These are phyloP conservation scores for Mesocentrotus franciscanus DNA, from an alignment of 53 echinoderm and acorn worm species.

Conservation along the genomic window DNA sequence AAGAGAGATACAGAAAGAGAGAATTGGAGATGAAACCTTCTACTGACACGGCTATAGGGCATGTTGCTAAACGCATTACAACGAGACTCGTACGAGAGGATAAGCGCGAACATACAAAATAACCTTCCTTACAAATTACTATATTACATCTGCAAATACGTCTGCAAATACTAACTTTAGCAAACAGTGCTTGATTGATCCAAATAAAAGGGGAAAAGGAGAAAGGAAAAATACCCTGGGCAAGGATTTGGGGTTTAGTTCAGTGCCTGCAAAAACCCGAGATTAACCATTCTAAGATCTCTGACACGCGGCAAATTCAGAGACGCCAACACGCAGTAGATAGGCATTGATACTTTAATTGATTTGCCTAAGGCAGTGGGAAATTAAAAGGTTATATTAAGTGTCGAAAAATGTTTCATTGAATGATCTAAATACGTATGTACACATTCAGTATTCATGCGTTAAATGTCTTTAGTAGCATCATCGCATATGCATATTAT, in stretches of 20 bases:
- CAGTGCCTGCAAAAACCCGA: background rate
- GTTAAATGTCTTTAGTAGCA: background rate
- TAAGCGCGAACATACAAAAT: constrained; percentile 31
- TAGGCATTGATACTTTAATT: background rate
- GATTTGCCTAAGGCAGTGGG: background rate
- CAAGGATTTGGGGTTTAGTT: background rate
- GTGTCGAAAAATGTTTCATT: background rate
- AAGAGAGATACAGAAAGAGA: too few species aligned
- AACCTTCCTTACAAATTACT: constrained; percentile 48
- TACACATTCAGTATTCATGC: too few species aligned
- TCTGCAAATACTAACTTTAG: constrained; percentile 24
- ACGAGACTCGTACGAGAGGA: too few species aligned
- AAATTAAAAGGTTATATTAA: background rate
- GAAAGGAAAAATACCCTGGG: background rate
- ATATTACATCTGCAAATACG: too few species aligned
- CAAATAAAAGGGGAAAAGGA: background rate
- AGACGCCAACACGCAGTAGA: background rate
- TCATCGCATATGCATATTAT: background rate
- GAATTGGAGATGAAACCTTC: background rate
- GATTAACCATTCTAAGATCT: background rate
- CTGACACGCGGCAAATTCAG: background rate
- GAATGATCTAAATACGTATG: background rate
- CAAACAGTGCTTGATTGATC: constrained; percentile 25
- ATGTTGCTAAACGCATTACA: constrained; percentile 48
- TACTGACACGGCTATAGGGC: background rate